Percentiles rank a stretch among this genome's conserved stretches.
Evolutionary conservation across 2,113 vertebrate genomes (phyloP).

Genomic region (Tragelaphus buxtoni): DNA sequence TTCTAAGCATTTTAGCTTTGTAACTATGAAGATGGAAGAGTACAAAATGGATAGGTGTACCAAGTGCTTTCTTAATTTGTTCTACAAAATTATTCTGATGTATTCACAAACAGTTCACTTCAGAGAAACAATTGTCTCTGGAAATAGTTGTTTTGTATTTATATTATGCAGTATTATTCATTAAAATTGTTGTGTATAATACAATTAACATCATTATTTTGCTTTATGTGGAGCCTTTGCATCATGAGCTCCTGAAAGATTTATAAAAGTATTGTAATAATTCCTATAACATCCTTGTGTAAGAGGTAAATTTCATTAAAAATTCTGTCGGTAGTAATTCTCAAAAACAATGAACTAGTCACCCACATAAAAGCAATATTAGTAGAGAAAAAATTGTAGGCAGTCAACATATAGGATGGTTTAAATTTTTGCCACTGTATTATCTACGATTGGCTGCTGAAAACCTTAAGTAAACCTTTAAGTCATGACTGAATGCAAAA

Average conservation of each 20-base stretch:
- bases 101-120: conserved; percentile 29
- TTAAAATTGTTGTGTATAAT: conserved; percentile 41
- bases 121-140: background rate
- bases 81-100: conserved; percentile 61
- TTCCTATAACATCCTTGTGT: background rate
- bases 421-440: background rate
- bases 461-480: background rate
- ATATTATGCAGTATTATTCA: conserved; percentile 22
- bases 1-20: conserved; percentile 4
- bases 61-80: conserved; percentile 56
- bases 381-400: background rate
- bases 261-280: conserved; percentile 12
- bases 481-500: background rate
- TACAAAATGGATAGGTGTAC: conserved; percentile 10
- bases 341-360: background rate
- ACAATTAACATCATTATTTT: conserved; percentile 40
- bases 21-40: conserved; percentile 30
- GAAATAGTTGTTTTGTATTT: conserved; percentile 28
- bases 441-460: background rate
- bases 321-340: conserved; percentile 1
- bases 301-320: conserved; percentile 22
- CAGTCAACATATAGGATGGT: background rate
- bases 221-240: background rate
- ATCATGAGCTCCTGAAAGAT: background rate
- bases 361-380: background rate